phyloP scores from a whole-genome alignment of 2,113 vertebrate species.

The Diadophis punctatus region DNA sequence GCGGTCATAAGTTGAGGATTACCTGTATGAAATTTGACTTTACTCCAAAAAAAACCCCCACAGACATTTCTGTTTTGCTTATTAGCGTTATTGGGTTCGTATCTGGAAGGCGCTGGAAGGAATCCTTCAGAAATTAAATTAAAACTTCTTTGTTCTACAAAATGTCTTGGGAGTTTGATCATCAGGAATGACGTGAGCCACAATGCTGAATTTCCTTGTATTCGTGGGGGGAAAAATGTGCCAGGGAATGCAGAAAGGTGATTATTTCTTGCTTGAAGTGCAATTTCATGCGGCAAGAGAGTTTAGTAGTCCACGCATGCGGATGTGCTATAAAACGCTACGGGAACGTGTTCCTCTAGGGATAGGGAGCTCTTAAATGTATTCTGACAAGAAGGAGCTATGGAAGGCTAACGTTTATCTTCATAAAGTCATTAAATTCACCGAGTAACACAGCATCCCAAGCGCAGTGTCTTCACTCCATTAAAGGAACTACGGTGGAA shows the following conservation, averaged over 20 bases:
- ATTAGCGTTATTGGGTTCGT: constrained; percentile 46
- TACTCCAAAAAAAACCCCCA: constrained; percentile 15
- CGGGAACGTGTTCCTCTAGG: constrained; percentile 79
- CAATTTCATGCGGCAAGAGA: constrained; percentile 76
- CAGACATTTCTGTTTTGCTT: constrained; percentile 47
- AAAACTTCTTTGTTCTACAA: constrained; percentile 79
- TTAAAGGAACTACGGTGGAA: constrained; percentile 74
- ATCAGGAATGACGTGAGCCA: constrained; percentile 76
- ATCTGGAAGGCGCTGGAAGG: constrained; percentile 45
- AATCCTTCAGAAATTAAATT: constrained; percentile 74
- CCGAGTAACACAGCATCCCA: constrained; percentile 74
- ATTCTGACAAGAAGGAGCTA: constrained; percentile 82
- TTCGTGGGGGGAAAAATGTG: constrained; percentile 71
- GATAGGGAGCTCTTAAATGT: constrained; percentile 76
- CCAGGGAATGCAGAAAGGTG: constrained; percentile 77
- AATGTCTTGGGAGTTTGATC: constrained; percentile 78
- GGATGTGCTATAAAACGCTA: constrained; percentile 78
- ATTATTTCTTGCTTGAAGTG: constrained; percentile 82
- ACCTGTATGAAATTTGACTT: neutral
- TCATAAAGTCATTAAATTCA: constrained; percentile 84
- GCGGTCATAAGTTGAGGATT: no score
- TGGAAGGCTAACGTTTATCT: constrained; percentile 82
- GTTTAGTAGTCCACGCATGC: constrained; percentile 67
- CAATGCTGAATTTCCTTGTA: constrained; percentile 82
- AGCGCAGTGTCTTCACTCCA: constrained; percentile 78